These are phyloP conservation scores for Ceyx erithaca DNA, from an alignment of 2,797 vertebrate genomes.

Conservation along the genomic window DNA sequence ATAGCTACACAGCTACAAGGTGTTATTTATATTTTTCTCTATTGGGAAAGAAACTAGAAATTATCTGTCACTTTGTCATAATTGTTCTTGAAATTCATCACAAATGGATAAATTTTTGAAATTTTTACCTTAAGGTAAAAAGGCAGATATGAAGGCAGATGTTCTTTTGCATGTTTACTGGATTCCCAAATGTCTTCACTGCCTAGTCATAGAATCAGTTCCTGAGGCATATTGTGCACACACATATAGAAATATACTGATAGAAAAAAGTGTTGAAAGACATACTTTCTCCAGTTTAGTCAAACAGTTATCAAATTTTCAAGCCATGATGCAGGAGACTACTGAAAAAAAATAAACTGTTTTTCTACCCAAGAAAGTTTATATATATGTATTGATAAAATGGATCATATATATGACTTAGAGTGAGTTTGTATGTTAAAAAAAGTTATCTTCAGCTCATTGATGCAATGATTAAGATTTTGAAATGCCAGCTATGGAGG, in stretches of 20 bases:
- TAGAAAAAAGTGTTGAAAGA: not conserved
- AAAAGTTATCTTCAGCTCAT: not conserved
- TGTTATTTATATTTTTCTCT: constrained; percentile 34
- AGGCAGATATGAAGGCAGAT: not conserved
- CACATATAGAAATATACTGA: not conserved
- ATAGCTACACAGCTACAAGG: constrained; percentile 14
- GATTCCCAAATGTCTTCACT: not conserved
- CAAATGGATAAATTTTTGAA: not conserved
- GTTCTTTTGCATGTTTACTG: not conserved
- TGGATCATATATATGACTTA: not conserved
- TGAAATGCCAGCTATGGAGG: not conserved
- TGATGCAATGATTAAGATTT: not conserved
- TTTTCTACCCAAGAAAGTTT: not conserved
- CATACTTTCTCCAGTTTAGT: not conserved
- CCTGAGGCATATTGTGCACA: not conserved
- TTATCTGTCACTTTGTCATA: not conserved
- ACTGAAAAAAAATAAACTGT: not conserved
- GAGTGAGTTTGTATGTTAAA: not conserved
- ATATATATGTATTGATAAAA: not conserved
- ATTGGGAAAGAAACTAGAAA: constrained; percentile 10
- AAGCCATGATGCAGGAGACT: not conserved
- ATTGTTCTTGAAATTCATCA: not conserved
- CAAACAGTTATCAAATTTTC: not conserved
- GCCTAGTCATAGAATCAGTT: not conserved
- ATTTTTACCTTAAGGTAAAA: not conserved